Percentiles rank a stretch among this genome's conserved stretches.
Evolutionary conservation across 2,797 vertebrate species (phyloP).

Genomic region (Avahi laniger): DNA sequence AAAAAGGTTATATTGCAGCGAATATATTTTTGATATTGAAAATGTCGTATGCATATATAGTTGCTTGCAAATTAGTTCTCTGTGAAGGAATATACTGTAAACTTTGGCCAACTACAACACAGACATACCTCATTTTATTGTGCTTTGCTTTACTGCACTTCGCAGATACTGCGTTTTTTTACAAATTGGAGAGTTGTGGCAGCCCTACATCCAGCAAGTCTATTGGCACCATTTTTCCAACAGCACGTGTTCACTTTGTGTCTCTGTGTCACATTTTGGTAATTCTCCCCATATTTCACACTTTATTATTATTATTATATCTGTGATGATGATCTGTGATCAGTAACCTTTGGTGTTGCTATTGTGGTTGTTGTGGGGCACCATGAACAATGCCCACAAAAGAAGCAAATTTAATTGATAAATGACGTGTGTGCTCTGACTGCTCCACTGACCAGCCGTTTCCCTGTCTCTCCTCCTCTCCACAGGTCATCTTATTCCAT

Average conservation of each 20-base stretch:
- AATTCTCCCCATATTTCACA: background rate
- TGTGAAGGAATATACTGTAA: background rate
- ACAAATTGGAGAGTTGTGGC: no score
- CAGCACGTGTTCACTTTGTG: background rate
- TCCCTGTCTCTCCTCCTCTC: no score
- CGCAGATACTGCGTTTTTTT: background rate
- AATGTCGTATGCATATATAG: background rate
- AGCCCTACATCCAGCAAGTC: background rate
- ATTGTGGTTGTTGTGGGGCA: background rate
- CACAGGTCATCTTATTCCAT: background rate
- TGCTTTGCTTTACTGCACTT: background rate
- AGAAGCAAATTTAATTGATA: background rate
- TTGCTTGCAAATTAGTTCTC: background rate
- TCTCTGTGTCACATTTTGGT: background rate
- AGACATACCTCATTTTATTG: background rate
- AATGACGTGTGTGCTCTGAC: background rate
- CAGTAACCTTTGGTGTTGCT: background rate
- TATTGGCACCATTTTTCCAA: background rate
- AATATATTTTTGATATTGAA: background rate
- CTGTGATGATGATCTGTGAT: background rate
- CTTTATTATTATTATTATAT: background rate
- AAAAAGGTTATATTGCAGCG: background rate
- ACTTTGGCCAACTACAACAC: background rate
- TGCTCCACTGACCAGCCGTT: background rate
- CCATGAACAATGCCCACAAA: background rate